Base-by-base conservation (phyloP, 2,113 vertebrate genomes). In the Brachionichthys hirsutus region DNA sequence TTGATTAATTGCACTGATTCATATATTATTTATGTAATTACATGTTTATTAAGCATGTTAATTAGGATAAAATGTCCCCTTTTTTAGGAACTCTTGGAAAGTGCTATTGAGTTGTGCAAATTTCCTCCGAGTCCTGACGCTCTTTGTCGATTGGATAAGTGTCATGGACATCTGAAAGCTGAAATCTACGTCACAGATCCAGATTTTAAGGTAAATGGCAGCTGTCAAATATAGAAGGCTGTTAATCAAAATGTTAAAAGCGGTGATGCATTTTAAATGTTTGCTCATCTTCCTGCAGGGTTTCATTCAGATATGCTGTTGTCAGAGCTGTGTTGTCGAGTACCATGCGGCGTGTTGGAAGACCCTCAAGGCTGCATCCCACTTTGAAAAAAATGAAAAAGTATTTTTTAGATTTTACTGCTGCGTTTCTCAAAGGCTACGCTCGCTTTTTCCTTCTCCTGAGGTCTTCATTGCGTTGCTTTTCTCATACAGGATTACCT, bases 281-380 rank as follows among this genome's bases (percentile, higher is more conserved):
- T 2, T 15, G 0, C 42, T 6, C 13, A 47, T 62, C 41, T 75
- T 65, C 44, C 1, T 34, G 38, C 2, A 99, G 97, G 97, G 97
- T 56, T 99, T 95, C 85, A 94, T 98, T 83, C 89, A 91, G 18
- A 65, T 95, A 59, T 78, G 76, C 70, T 99, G 97, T 87, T 94
- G 92, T 77, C 90, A 94, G 54, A 90, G 73, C 10, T 99, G 97
- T 79, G 89, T 78, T 14, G 86, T 99, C 54, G 95, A 98, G 50
- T 98, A 94, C 81, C 97, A 99, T 70, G 91, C 93, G 15, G 90
- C 67, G 79, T 99, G 97, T 76, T 99, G 97, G 97, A 99, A 97
- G 68, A 93, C 89, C 51, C 61, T 96, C 49, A 99, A 97, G 88
- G 72, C 90, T 1, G 19, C 80, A 0, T 78, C 20, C 3, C 94